A percentile compares a stretch with the other conserved stretches of the same genome.
phyloP scores from a whole-genome alignment of 2,797 vertebrate genomes.

The Ibycter americanus region DNA sequence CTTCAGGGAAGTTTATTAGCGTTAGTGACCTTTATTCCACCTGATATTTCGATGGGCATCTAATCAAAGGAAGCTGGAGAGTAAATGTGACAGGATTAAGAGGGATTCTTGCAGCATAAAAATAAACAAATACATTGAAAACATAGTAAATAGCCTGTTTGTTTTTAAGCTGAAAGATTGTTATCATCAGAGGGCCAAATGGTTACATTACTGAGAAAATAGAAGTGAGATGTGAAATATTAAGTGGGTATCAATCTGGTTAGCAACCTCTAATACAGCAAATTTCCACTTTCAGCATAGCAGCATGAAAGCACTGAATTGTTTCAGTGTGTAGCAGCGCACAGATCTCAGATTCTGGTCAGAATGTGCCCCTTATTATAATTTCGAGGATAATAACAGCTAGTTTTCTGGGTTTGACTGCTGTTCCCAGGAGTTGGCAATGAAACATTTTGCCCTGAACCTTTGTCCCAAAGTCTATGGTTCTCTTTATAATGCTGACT shows the following conservation, averaged over 20 bases:
- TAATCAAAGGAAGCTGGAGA: constrained; percentile 43
- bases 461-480: constrained; percentile 47
- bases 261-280: background rate
- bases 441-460: background rate
- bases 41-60: constrained; percentile 59
- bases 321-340: background rate
- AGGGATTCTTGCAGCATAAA: constrained; percentile 38
- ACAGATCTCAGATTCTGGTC: background rate
- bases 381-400: background rate
- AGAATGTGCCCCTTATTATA: constrained; percentile 2
- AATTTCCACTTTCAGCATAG: background rate
- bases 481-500: constrained; percentile 42
- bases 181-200: background rate
- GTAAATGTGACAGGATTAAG: constrained; percentile 55
- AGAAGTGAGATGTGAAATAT: constrained; percentile 26
- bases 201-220: background rate
- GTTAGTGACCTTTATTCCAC: constrained; percentile 65
- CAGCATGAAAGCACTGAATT: constrained; percentile 12
- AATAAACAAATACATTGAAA: constrained; percentile 65
- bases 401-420: background rate
- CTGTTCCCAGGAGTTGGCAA: constrained; percentile 28
- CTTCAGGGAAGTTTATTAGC: constrained; percentile 30
- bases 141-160: constrained; percentile 42
- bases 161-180: background rate
- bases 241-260: background rate